Base-by-base conservation (phyloP, 2,113 vertebrate genomes). In the Taurulus bubalis region DNA sequence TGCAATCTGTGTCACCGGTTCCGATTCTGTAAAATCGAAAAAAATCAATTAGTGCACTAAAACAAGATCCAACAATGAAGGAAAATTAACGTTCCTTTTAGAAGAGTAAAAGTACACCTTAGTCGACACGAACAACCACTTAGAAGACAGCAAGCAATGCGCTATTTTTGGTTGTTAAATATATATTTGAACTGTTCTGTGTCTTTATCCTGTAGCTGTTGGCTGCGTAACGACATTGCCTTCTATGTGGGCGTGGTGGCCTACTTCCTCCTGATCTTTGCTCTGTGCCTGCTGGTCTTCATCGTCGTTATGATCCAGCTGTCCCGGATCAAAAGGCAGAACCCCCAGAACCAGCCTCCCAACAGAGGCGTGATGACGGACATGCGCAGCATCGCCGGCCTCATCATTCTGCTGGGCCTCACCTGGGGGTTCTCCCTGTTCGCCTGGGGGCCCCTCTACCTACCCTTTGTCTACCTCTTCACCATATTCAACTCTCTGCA, bases 341-440 rank as follows among this genome's bases (percentile, higher is more conserved):
- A 98, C 84, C 97, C 98, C 26, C 95, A 99, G 26, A 97, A 97
- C 90, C 91, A 95, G 88, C 93, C 96, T 80, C 93, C 97, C 1
- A 96, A 95, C 92, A 96, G 95, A 49, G 93, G 94, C 9, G 72
- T 96, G 79, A 93, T 96, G 75, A 78, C 88, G 0, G 97, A 99
- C 72, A 87, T 99, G 28, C 95, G 97, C 70, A 99, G 98, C 68
- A 91, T 97, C 63, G 93, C 95, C 0, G 97, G 98, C 42, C 96
- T 99, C 30, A 93, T 96, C 2, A 91, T 98, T 82, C 93, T 99
- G 80, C 95, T 99, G 45, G 98, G 98, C 75, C 97, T 99, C 85
- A 99, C 98, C 70, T 99, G 98, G 98, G 97, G 97, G 6, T 96
- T 99, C 51, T 97, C 96, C 56, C 97, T 99, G 90, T 98, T 99